Evolutionary conservation across 2,113 vertebrate species (phyloP).

Genomic region (Gallinago undulata): DNA sequence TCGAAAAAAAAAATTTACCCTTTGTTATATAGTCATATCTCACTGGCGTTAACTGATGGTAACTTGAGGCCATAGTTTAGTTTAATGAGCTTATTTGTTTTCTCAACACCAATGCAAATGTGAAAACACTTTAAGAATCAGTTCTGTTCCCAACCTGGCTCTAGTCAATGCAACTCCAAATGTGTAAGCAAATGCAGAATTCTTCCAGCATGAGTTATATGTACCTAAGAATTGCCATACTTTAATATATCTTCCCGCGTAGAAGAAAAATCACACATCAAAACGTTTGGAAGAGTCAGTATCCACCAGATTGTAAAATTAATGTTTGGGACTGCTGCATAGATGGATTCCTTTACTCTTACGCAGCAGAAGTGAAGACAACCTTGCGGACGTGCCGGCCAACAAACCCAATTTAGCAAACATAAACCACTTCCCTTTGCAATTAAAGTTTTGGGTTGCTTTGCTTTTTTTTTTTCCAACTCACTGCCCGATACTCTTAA

Average conservation of each 20-base stretch:
- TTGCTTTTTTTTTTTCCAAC: rapidly evolving
- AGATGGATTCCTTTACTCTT: not conserved
- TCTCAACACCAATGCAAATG: not conserved
- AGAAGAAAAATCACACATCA: not conserved
- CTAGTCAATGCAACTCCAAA: not conserved
- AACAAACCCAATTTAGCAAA: not conserved
- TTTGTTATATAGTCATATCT: not conserved
- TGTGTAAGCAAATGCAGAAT: not conserved
- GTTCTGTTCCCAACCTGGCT: not conserved
- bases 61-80: not conserved
- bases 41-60: not conserved
- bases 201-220: not conserved
- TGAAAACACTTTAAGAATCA: not conserved
- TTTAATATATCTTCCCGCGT: not conserved
- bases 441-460: not conserved
- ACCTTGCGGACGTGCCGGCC: not conserved
- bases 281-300: not conserved
- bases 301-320: not conserved
- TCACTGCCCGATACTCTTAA: not conserved
- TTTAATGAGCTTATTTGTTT: not conserved
- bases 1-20: not conserved
- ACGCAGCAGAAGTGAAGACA: not conserved
- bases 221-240: not conserved
- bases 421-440: not conserved
- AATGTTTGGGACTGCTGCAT: not conserved